phyloP scores from a whole-genome alignment of 2,888 invertebrate species.

The Callimorpha dominula region DNA sequence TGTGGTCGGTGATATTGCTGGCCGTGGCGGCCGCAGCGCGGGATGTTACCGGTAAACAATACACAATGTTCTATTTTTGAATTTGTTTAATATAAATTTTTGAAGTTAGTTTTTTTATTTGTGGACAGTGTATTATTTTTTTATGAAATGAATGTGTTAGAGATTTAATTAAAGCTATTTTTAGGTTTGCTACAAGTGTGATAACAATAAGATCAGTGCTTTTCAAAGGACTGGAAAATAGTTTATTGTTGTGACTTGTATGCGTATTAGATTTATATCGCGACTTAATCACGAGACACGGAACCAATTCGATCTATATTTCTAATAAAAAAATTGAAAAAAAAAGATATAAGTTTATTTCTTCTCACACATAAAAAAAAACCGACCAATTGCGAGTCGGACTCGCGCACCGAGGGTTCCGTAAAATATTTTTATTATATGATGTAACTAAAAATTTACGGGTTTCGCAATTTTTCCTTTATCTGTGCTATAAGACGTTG shows the following conservation, averaged over 20 bases:
- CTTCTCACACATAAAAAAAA: no score
- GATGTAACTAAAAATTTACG: no score
- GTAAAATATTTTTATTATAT: no score
- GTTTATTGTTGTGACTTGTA: background rate
- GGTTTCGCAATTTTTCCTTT: no score
- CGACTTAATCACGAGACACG: background rate
- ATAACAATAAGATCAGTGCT: background rate
- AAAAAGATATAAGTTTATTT: no score
- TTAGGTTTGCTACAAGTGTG: background rate
- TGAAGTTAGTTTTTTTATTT: no score
- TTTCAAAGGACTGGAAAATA: background rate
- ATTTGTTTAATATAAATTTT: background rate
- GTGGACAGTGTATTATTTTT: background rate
- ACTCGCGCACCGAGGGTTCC: no score
- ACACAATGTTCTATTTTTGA: background rate
- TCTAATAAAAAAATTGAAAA: background rate
- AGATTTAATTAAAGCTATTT: background rate
- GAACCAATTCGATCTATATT: background rate
- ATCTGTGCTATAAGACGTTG: no score
- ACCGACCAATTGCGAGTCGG: no score
- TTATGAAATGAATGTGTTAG: background rate
- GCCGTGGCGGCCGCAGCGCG: slow-evolving; percentile 20
- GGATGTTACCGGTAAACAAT: slow-evolving; percentile 37
- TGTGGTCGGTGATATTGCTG: slow-evolving; percentile 24
- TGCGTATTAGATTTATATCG: background rate